Evolutionary conservation across 2,113 vertebrate genomes (phyloP).

Genomic region (Xenus cinereus): DNA sequence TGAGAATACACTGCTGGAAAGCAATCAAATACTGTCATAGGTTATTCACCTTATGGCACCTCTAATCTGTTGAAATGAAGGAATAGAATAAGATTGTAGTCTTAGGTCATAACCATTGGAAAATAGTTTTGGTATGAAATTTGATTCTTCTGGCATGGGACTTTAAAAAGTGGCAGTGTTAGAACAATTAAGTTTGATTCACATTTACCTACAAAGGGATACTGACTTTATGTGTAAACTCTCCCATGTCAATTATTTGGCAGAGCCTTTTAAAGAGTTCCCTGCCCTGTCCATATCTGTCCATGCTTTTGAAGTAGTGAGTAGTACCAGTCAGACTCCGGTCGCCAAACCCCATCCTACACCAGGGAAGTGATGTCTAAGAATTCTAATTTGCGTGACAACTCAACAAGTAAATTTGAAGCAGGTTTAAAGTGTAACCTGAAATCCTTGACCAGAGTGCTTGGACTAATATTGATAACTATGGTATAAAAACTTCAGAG

Average conservation of each 20-base stretch:
- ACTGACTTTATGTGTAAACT: rapidly evolving
- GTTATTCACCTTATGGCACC: background rate
- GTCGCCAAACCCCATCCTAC: background rate
- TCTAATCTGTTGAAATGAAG: background rate
- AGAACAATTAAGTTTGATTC: background rate
- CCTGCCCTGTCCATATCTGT: rapidly evolving
- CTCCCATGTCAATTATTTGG: background rate
- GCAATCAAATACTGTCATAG: background rate
- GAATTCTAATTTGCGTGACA: background rate
- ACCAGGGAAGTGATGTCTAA: background rate
- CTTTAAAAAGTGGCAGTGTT: background rate
- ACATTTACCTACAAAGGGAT: background rate
- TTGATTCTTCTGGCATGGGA: background rate
- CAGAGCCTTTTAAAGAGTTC: background rate
- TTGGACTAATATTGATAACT: background rate
- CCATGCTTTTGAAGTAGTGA: background rate
- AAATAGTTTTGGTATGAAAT: background rate
- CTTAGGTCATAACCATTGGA: background rate
- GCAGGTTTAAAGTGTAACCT: background rate
- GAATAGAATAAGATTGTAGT: background rate
- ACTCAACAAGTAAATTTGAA: background rate
- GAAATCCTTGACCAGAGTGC: background rate
- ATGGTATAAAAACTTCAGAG: background rate
- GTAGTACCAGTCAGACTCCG: background rate
- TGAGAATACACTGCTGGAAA: background rate